phyloP scores from a whole-genome alignment of 2,888 invertebrate species.

The Frankliniella intonsa region DNA sequence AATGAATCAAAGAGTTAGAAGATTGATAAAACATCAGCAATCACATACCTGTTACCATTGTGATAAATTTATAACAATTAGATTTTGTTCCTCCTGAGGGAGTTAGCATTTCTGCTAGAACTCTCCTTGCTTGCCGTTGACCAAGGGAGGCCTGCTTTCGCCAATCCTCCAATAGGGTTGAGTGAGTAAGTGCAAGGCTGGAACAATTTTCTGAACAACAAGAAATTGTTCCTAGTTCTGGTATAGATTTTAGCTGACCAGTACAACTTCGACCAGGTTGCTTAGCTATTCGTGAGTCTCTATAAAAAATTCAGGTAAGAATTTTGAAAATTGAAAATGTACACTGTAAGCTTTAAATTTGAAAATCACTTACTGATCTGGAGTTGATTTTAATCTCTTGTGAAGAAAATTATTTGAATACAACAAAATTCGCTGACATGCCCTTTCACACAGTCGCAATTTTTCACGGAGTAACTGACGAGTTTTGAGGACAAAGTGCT shows the following conservation, averaged over 20 bases:
- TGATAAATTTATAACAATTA: conserved; percentile 37
- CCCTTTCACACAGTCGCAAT: conserved; percentile 37
- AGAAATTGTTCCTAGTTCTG: conserved; percentile 31
- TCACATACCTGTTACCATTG: conserved; percentile 37
- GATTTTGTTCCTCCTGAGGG: conserved; percentile 36
- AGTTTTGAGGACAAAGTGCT: conserved; percentile 36
- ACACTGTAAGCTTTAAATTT: not conserved
- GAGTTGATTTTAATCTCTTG: conserved; percentile 36
- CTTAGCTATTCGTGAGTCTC: not conserved
- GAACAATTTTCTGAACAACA: conserved; percentile 37
- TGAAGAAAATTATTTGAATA: conserved; percentile 38
- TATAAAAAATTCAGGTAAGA: not conserved
- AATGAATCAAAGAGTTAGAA: not conserved
- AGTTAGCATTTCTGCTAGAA: conserved; percentile 37
- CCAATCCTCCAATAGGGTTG: conserved; percentile 35
- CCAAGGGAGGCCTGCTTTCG: conserved; percentile 31
- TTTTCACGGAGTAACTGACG: conserved; percentile 34
- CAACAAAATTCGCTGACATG: conserved; percentile 35
- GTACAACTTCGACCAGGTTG: not conserved
- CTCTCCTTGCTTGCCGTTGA: conserved; percentile 35
- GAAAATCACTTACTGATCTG: conserved; percentile 33
- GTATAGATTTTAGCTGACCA: conserved; percentile 34
- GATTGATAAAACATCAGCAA: not conserved
- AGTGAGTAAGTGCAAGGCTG: conserved; percentile 33
- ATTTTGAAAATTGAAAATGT: not conserved